Evolutionary conservation across 2,888 invertebrate species (phyloP), one percentile per base, ranked within the genome.

Genomic region (Polyommatus iphigenia): DNA sequence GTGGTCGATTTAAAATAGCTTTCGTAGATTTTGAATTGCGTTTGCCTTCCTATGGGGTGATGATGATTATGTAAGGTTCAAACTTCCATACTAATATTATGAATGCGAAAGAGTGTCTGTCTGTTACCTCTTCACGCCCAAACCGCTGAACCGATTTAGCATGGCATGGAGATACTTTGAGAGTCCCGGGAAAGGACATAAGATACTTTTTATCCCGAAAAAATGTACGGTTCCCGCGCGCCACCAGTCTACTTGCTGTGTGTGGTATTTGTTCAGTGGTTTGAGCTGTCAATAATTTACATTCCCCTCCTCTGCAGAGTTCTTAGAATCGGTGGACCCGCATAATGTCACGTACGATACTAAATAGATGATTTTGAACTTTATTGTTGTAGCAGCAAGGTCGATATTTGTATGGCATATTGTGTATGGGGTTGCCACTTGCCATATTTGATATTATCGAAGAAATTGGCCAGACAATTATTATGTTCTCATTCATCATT

Each of bases 311-410:
- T 8, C 59, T n/a, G n/a, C n/a, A n/a, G 59, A 15, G 59, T 59
- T 59, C 59, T n/a, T 5, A 8, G 59, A 59, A 59, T 20, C 78
- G 76, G 78, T 77, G 59, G 62, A 80, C 77, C 80, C 78, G 80
- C 80, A 80, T 80, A 79, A 75, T 80, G 76, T 80, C 80, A 80
- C 80, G 80, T 79, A 77, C 77, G 32, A 18, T 54, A 20, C 20
- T 57, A 8, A 59, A n/a, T n/a, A 57, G 7, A n/a, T 8, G 7
- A 7, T 59, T 59, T 59, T 59, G 59, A 59, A 59, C 20, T n/a
- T 59, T 59, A 59, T 59, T 18, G 8, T 20, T 20, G 1, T n/a
- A n/a, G 0, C 2, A n/a, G 59, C 5, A 59, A 59, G 59, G 20
- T 1, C 5, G 8, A 59, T n/a, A 20, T 59, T 59, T n/a, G n/a